Percentiles rank a stretch among this genome's conserved stretches.
These are phyloP conservation scores for Eulacestoma nigropectus DNA, from an alignment of 2,113 vertebrate species.

Conservation along the genomic window DNA sequence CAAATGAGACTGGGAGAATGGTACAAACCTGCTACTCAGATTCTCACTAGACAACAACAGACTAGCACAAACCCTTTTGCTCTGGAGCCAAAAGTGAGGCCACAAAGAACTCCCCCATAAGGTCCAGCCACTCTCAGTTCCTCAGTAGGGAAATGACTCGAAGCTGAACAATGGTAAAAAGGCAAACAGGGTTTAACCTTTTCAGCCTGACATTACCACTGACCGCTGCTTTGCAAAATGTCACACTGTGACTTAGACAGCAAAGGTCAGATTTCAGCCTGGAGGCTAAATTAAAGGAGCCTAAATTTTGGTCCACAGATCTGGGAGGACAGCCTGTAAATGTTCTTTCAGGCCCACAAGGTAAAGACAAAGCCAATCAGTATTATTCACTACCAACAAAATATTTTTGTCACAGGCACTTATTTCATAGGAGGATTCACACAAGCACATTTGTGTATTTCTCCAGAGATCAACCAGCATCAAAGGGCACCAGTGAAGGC, in stretches of 20 bases:
- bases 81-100: background rate
- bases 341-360: background rate
- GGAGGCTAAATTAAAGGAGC: background rate
- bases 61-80: background rate
- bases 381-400: background rate
- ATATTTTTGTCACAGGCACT: background rate
- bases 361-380: background rate
- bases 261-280: constrained; percentile 25
- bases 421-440: background rate
- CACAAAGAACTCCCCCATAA: background rate
- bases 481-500: background rate
- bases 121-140: background rate
- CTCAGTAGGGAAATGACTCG: background rate
- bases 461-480: background rate
- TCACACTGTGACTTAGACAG: background rate
- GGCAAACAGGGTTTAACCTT: constrained; percentile 43
- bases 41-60: background rate
- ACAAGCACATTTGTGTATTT: background rate
- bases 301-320: background rate
- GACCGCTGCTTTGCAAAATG: constrained; percentile 7
- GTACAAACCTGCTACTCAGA: background rate
- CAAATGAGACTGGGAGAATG: background rate
- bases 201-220: constrained; percentile 20
- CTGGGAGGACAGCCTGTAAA: background rate
- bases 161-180: constrained; percentile 22